These are phyloP conservation scores for Salmo trutta DNA, from an alignment of 2,797 vertebrate genomes.

Conservation along the genomic window DNA sequence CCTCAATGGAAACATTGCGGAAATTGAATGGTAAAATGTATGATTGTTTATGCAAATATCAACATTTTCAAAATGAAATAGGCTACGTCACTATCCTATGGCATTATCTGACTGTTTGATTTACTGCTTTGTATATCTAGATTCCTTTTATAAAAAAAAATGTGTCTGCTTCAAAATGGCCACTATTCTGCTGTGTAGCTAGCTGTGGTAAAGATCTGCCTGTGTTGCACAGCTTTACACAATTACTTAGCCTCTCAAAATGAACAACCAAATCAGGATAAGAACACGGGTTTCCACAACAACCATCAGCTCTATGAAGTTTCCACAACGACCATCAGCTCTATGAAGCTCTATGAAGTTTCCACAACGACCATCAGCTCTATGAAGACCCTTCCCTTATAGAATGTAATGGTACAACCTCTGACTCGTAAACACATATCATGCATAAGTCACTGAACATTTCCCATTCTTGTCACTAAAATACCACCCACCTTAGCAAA, in stretches of 20 bases:
- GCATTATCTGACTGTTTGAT: not conserved
- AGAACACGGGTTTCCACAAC: too few relatives aligned
- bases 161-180: too few relatives aligned
- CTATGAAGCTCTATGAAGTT: not conserved
- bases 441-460: constrained; percentile 34
- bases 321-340: too few relatives aligned
- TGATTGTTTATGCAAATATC: not conserved
- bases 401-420: not conserved
- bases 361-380: not conserved
- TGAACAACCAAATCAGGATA: too few relatives aligned
- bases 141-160: too few relatives aligned
- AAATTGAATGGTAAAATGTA: too few relatives aligned
- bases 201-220: too few relatives aligned
- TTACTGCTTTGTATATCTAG: too few relatives aligned
- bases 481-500: constrained; percentile 17
- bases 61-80: not conserved
- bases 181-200: too few relatives aligned
- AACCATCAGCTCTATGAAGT: not conserved
- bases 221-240: too few relatives aligned
- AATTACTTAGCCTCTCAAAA: too few relatives aligned
- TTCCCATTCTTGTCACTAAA: constrained; percentile 7
- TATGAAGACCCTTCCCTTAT: not conserved
- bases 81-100: not conserved
- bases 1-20: too few relatives aligned
- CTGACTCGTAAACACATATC: constrained; percentile 29